Percentiles rank a stretch among this genome's conserved stretches.
These are phyloP conservation scores for Artemisiospiza belli DNA, from an alignment of 2,113 vertebrate genomes.

Conservation along the genomic window DNA sequence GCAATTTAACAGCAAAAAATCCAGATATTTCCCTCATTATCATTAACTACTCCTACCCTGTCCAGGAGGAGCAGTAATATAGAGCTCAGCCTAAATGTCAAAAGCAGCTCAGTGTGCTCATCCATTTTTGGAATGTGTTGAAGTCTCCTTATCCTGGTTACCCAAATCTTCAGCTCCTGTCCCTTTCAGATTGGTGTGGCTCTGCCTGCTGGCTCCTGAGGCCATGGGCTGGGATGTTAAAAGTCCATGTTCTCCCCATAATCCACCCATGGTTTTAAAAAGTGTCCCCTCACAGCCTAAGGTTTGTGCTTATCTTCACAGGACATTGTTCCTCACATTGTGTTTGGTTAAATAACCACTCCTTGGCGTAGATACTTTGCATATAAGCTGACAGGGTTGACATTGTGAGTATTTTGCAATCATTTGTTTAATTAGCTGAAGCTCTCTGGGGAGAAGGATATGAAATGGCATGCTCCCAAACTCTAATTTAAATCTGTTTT, in stretches of 20 bases:
- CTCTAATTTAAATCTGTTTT: constrained; percentile 63
- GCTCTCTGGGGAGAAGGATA: constrained; percentile 67
- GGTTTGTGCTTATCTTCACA: background rate
- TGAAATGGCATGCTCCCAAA: constrained; percentile 67
- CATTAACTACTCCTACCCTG: background rate
- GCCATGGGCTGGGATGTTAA: background rate
- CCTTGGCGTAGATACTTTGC: constrained; percentile 1
- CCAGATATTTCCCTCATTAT: background rate
- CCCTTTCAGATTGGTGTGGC: background rate
- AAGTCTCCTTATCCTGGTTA: background rate
- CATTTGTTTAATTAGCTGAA: constrained; percentile 77
- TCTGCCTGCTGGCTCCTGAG: background rate
- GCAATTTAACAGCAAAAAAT: background rate
- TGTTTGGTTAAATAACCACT: background rate
- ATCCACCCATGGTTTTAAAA: background rate
- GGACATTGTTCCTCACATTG: background rate
- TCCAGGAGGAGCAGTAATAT: background rate
- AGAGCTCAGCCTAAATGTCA: background rate
- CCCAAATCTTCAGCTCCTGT: background rate
- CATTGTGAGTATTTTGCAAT: constrained; percentile 67
- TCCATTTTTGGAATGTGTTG: background rate
- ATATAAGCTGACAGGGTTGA: constrained; percentile 46
- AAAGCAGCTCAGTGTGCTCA: background rate
- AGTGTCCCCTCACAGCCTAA: background rate
- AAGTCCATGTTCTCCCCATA: background rate